phyloP scores from a whole-genome alignment of 2,797 vertebrate species.

The Diglossa cyanea region DNA sequence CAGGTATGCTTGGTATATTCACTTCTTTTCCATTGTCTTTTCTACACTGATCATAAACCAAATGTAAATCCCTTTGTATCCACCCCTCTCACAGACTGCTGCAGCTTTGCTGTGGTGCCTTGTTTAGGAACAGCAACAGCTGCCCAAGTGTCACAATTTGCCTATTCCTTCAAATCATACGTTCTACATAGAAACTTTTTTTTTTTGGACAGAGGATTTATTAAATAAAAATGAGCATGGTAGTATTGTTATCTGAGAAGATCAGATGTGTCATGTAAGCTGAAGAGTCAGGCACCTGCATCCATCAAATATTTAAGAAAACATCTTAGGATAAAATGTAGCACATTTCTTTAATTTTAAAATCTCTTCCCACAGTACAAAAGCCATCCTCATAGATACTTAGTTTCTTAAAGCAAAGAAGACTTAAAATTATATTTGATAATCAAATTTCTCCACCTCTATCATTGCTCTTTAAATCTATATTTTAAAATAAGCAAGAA shows the following conservation, averaged over 20 bases:
- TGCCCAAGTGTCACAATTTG: not conserved
- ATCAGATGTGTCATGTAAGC: not conserved
- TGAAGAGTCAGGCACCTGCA: not conserved
- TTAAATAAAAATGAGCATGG: conserved; percentile 5
- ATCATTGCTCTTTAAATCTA: not conserved
- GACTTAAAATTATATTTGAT: not conserved
- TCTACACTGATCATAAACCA: not conserved
- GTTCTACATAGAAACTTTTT: not conserved
- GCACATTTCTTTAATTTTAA: not conserved
- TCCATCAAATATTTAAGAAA: conserved; percentile 49
- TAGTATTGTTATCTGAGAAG: not conserved
- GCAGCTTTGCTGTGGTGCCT: not conserved
- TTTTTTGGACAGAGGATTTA: not conserved
- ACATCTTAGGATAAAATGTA: conserved; percentile 9
- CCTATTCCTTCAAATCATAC: not conserved
- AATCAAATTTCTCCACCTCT: not conserved
- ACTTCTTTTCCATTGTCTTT: not conserved
- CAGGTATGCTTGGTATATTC: not conserved
- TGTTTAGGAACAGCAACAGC: not conserved
- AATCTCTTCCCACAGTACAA: not conserved
- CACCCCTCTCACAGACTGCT: not conserved
- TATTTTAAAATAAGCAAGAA: not conserved
- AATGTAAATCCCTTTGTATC: not conserved
- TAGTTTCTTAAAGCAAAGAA: not conserved
- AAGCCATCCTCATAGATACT: not conserved